Base-by-base conservation (phyloP, 2,113 vertebrate genomes). In the Marmota flaviventris region DNA sequence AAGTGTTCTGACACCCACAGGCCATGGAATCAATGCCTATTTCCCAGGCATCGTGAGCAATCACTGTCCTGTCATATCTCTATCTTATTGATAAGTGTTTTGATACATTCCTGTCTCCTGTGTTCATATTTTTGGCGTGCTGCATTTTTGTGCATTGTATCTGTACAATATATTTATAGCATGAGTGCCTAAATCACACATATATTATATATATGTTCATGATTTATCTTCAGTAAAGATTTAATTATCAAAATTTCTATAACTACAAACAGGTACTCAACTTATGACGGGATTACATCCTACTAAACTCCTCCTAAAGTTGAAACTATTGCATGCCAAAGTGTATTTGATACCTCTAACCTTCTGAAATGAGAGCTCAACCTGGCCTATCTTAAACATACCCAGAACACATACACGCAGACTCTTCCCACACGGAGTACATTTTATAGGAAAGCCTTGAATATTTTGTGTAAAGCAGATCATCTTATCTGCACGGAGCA, bases 201-300 rank as follows among this genome's bases (percentile, higher is more conserved):
- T 61, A 12, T 70, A 48, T 39, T 85, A 48, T 48, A 20, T 89
- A 9, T 45, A 48, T 85, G 5, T 6, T 14, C 11, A 42, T 69
- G 39, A 42, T 4, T 89, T 85, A 42, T 85, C 16, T 79, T 77
- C 13, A 56, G 81, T 48, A 93, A 20, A 2, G 32, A 56, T 48
- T 72, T 93, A 93, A 85, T 76, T 32, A 77, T 70, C 4, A 37
- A 89, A 86, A 84, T 93, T 42, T 39, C 45, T 18, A 75, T 58
- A 63, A 65, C 39, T 12, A 61, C 2, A 76, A 17, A 45, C 65
- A 67, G 65, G 32, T 67, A 67, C 29, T 12, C 27, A 69, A 69
- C 17, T 88, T 45, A 76, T 24, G 22, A 17, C 84, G 16, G 29
- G 34, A 10, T 75, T 63, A 63, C 13, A 18, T 25, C 39, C 39